phyloP scores from a whole-genome alignment of 2,113 vertebrate species.

The Ailurus styani region DNA sequence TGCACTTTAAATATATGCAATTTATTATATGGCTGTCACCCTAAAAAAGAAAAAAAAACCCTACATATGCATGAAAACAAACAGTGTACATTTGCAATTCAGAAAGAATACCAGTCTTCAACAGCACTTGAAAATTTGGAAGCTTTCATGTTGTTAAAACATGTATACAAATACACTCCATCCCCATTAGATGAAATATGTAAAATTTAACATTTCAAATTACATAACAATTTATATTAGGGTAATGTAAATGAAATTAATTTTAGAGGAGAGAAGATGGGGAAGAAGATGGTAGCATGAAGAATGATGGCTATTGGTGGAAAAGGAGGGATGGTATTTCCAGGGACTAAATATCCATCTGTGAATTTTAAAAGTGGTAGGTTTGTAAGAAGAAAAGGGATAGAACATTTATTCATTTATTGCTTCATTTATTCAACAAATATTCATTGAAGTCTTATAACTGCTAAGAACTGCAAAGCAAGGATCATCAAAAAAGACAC shows the following conservation, averaged over 20 bases:
- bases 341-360: background rate
- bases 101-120: background rate
- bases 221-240: background rate
- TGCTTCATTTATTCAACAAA: background rate
- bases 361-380: background rate
- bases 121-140: background rate
- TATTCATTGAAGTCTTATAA: background rate
- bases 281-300: background rate
- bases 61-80: background rate
- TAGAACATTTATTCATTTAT: background rate
- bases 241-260: background rate
- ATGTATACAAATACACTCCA: background rate
- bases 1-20: background rate
- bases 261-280: background rate
- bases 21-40: background rate
- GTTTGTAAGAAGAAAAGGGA: background rate
- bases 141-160: background rate
- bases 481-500: background rate
- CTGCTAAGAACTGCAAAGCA: background rate
- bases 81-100: background rate
- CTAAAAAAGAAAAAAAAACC: background rate
- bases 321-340: background rate
- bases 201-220: background rate
- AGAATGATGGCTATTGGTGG: background rate
- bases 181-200: background rate